Percentiles rank a stretch among this genome's conserved stretches.
Evolutionary conservation across 2,113 vertebrate genomes (phyloP).

Genomic region (Acanthochromis polyacanthus): DNA sequence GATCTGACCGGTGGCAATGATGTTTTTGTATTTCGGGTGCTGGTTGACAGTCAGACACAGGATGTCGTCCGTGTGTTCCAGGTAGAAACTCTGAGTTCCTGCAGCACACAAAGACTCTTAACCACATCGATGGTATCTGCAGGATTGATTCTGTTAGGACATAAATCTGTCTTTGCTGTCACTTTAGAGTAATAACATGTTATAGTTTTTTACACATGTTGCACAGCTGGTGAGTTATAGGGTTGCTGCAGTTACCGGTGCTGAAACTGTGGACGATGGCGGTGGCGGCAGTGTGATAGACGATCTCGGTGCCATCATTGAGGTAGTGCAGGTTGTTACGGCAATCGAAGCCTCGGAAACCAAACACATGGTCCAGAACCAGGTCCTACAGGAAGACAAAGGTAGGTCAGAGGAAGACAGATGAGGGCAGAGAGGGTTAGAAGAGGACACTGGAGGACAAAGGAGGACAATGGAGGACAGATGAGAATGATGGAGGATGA

Average conservation of each 20-base stretch:
- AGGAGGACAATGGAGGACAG: no score
- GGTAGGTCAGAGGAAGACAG: no score
- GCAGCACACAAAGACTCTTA: slow-evolving; percentile 40
- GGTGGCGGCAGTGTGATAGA: slow-evolving; percentile 94
- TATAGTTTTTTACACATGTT: no score
- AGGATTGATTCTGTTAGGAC: no score
- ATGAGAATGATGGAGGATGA: no score
- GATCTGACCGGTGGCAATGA: slow-evolving; percentile 97
- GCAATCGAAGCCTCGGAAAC: slow-evolving; percentile 95
- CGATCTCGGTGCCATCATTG: slow-evolving; percentile 94
- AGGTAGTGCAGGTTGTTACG: slow-evolving; percentile 99
- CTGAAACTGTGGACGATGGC: slow-evolving; percentile 93
- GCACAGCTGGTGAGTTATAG: no score
- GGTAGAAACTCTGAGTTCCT: slow-evolving; percentile 97
- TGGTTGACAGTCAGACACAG: slow-evolving; percentile 97
- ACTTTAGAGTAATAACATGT: no score
- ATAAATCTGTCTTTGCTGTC: no score
- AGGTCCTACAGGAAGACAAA: slow-evolving; percentile 86
- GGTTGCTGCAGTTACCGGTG: slow-evolving; percentile 83
- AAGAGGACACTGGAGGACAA: no score
- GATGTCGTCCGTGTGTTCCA: slow-evolving; percentile 97
- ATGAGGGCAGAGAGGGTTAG: no score
- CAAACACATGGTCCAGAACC: slow-evolving; percentile 94
- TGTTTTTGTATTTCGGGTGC: slow-evolving; percentile 95
- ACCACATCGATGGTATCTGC: not conserved